Evolutionary conservation across 2,797 vertebrate genomes (phyloP).

Genomic region (Pseudomugil gertrudae): DNA sequence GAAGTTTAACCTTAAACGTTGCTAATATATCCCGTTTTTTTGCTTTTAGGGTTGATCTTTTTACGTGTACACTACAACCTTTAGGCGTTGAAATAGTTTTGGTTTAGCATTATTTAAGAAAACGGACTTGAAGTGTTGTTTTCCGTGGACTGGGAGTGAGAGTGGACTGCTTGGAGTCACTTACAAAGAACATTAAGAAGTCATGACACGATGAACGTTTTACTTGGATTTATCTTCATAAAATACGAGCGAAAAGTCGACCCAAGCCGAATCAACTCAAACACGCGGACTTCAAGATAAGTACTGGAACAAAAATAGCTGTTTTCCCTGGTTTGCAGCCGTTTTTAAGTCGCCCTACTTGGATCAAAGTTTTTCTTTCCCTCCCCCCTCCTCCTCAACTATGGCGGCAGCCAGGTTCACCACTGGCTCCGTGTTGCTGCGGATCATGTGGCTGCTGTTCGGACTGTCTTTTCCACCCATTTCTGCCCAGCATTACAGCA

Average conservation of each 20-base stretch:
- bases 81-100: background rate
- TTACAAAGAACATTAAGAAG: constrained; percentile 81
- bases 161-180: constrained; percentile 73
- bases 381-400: constrained; percentile 65
- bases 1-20: constrained; percentile 47
- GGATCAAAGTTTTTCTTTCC: constrained; percentile 76
- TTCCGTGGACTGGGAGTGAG: constrained; percentile 43
- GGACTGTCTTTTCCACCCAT: constrained; percentile 59
- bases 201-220: constrained; percentile 74
- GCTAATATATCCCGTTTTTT: constrained; percentile 28
- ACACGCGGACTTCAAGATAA: background rate
- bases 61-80: background rate
- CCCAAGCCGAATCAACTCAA: background rate
- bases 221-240: constrained; percentile 45
- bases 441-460: constrained; percentile 74
- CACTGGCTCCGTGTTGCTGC: constrained; percentile 63
- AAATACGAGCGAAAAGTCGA: constrained; percentile 40
- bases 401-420: constrained; percentile 79
- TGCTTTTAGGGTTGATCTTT: background rate
- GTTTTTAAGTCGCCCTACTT: constrained; percentile 67
- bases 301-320: background rate
- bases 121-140: constrained; percentile 33
- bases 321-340: constrained; percentile 38
- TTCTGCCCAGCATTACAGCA: constrained; percentile 82
- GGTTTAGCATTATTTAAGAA: background rate